These are phyloP conservation scores for Xerus inauris DNA, from an alignment of 2,113 vertebrate species.

Conservation along the genomic window DNA sequence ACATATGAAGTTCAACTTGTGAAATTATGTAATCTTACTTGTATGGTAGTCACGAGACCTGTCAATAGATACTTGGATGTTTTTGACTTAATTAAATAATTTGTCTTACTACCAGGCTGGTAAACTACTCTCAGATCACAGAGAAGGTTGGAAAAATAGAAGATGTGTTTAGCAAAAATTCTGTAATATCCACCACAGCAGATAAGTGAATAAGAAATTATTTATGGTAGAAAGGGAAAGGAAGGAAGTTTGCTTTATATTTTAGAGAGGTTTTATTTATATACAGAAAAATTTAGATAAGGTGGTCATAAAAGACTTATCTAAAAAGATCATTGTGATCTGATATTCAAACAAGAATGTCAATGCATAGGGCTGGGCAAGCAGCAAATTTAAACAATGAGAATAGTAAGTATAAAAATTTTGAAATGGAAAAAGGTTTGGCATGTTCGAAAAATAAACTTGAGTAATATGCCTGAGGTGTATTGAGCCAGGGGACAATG, in stretches of 20 bases:
- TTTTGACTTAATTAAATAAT: not conserved
- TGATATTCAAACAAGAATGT: conserved; percentile 3
- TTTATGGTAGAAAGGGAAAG: not conserved
- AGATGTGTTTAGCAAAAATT: not conserved
- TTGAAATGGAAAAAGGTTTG: not conserved
- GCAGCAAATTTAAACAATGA: not conserved
- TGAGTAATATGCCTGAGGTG: not conserved
- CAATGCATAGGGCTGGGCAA: not conserved
- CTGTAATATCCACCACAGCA: not conserved
- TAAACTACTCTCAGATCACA: not conserved
- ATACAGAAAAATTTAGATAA: not conserved
- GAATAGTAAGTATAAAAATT: not conserved
- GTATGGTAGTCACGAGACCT: not conserved
- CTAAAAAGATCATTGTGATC: not conserved
- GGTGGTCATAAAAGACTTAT: not conserved
- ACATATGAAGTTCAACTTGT: not conserved
- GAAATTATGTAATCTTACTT: not conserved
- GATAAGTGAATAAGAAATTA: not conserved
- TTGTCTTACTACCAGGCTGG: conserved; percentile 18
- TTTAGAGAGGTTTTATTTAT: not conserved
- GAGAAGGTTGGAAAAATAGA: not conserved
- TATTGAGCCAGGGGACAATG: not conserved
- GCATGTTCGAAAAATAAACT: not conserved
- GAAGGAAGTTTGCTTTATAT: not conserved
- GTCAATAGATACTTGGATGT: not conserved